phyloP scores from a whole-genome alignment of 2,797 vertebrate genomes.

The Lophius americanus region DNA sequence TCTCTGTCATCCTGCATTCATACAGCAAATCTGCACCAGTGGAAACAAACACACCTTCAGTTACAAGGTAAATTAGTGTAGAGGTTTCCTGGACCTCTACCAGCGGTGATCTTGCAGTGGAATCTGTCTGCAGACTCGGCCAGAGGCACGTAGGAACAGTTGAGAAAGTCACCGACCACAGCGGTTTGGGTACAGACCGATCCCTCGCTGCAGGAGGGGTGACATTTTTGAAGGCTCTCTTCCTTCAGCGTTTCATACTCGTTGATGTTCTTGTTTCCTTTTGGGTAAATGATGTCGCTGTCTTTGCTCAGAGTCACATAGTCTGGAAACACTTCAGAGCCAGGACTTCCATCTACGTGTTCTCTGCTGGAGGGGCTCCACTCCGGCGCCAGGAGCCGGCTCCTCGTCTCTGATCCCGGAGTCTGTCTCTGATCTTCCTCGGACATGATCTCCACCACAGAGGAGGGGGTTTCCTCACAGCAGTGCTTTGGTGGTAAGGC shows the following conservation, averaged over 20 bases:
- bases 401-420: constrained; percentile 30
- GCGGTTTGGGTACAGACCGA: constrained; percentile 9
- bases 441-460: constrained; percentile 79
- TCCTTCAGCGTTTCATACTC: constrained; percentile 19
- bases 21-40: not conserved
- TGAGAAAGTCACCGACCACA: constrained; percentile 66
- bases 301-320: constrained; percentile 80
- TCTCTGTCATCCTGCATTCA: too few relatives aligned
- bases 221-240: constrained; percentile 15
- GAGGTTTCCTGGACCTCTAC: constrained; percentile 36
- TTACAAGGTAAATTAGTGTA: constrained; percentile 70
- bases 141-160: constrained; percentile 75
- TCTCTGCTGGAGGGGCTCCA: constrained; percentile 10
- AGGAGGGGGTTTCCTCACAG: constrained; percentile 67
- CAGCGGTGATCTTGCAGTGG: constrained; percentile 1
- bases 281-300: constrained; percentile 39
- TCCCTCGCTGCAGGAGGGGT: constrained; percentile 22
- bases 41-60: constrained; percentile 14
- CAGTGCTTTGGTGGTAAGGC: constrained; percentile 69
- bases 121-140: constrained; percentile 43
- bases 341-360: constrained; percentile 3
- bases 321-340: constrained; percentile 62
- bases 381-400: constrained; percentile 43
- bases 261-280: constrained; percentile 71
- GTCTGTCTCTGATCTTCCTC: constrained; percentile 40